Base-by-base conservation (phyloP, 2,888 invertebrate genomes). In the Megalurothrips usitatus region DNA sequence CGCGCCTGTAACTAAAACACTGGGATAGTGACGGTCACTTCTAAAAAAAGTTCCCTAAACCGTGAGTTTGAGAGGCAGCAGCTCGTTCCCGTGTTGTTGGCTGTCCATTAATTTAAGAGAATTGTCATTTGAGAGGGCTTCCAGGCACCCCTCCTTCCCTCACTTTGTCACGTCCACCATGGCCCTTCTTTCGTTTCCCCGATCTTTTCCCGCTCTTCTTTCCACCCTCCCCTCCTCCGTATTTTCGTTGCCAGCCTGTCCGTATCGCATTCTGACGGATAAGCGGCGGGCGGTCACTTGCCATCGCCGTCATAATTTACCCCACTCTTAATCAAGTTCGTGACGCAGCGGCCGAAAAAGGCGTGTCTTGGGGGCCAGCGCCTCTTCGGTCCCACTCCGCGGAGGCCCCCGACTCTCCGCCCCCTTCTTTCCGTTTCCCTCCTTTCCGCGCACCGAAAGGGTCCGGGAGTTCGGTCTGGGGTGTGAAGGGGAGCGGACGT, bases 291-390 rank as follows among this genome's bases (percentile, higher is more conserved):
- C 58, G 58, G 58, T 58, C 58, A 58, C 58, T 58, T 58, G 58
- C 58, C 58, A 43, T n/a, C 58, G 17, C 58, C 26, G 68, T 10
- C 68, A 26, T 75, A 75, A 75, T 75, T 75, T 26, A 75, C 26
- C 68, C 26, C 68, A 75, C 68, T 75, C 26, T 75, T 75, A 75
- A 75, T 75, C 68, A 75, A 75, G 58, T 58, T 58, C 58, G 58
- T 58, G 58, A 58, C 58, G 2, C 14, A 58, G 58, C 58, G 11
- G 17, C 58, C 19, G 58, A 58, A 58, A 58, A 58, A 58, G 34
- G 58, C n/a, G 58, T 58, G 58, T 58, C 58, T 58, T 58, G 14
- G 23, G 68, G 26, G 68, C 63, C 49, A 58, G 26, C 11, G 26
- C 8, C 26, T 26, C 68, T 26, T 23, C 23, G n/a, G n/a, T 26